Conservation (phyloP, 1,140 invertebrate genomes). For the Asobara japonica region DNA sequence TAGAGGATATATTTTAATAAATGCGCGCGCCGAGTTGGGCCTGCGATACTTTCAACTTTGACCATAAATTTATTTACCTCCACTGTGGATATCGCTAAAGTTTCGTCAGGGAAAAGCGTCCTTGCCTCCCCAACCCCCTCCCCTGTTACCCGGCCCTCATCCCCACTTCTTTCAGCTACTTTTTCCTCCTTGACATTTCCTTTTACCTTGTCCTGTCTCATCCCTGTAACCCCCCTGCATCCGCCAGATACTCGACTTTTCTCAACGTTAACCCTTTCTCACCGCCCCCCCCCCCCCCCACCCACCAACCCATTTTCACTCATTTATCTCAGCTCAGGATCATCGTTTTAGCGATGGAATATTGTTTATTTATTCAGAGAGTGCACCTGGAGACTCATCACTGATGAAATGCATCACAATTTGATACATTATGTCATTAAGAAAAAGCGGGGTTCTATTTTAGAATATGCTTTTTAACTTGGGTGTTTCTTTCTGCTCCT, state of each 20-base stretch:
- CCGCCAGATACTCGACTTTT: conserved; percentile 20
- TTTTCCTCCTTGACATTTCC: conserved; percentile 16
- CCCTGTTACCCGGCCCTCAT: neutral
- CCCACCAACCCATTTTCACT: neutral
- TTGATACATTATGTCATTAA: no score
- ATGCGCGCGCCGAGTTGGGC: conserved; percentile 37
- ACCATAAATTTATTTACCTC: conserved; percentile 60
- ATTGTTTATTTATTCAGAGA: neutral
- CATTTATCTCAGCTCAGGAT: neutral
- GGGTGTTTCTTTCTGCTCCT: no score
- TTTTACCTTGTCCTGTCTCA: conserved; percentile 20
- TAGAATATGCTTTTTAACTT: no score
- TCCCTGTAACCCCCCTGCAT: conserved; percentile 19
- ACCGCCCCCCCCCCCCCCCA: no score
- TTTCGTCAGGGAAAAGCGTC: conserved; percentile 54
- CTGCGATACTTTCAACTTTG: conserved; percentile 59
- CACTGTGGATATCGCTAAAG: conserved; percentile 51
- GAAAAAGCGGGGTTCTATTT: no score
- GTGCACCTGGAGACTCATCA: no score
- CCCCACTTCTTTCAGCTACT: conserved; percentile 24
- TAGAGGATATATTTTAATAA: neutral
- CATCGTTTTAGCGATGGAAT: neutral
- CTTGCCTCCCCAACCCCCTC: conserved; percentile 28
- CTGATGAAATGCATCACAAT: no score
- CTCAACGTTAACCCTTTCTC: conserved; percentile 12